Base-by-base conservation (phyloP, 2,113 vertebrate genomes). In the Silurus glanis region DNA sequence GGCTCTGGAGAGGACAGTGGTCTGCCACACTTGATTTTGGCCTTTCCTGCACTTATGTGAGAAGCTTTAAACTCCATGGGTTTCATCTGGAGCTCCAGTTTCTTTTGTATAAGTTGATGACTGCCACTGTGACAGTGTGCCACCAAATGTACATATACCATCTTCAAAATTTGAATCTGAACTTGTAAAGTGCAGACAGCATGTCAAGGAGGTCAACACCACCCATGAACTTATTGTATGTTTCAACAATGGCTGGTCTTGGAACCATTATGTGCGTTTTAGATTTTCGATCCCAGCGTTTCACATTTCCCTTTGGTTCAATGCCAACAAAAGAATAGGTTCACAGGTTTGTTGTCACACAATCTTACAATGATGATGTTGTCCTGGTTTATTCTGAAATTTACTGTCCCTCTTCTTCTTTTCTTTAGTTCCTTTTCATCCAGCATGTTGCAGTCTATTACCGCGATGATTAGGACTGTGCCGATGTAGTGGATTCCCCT, bases 71-170 rank as follows among this genome's bases (percentile, higher is more conserved):
- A 37, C 37, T 37, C 37, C 37, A 37, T 80, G 69, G 86, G 53
- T 87, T 87, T 83, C 78, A 61, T 66, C 66, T 12, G 14, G 47
- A 66, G 80, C 10, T 82, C 2, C 47, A 82, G n/a, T n/a, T 72
- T 64, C n/a, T 86, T 72, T 37, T 37, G 49, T 78, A 89, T 21
- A 78, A 83, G 78, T 82, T 37, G 37, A 37, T 37, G 37, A 37
- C 37, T 37, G 37, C 84, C 69, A 84, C 45, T 53, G 85, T 89
- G 25, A 89, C 19, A 69, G 80, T 88, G 84, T 86, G 85, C 88
- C 72, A 80, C 83, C 59, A 86, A 79, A 64, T 88, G 55, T 81
- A 74, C 37, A 85, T 82, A 37, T 88, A 88, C 85, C 85, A 89
- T 82, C 85, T 82, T 78, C 51, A 0, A 58, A 78, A 82, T 85